Evolutionary conservation across 1,140 invertebrate genomes (phyloP).

Genomic region (Drosophila simulans): DNA sequence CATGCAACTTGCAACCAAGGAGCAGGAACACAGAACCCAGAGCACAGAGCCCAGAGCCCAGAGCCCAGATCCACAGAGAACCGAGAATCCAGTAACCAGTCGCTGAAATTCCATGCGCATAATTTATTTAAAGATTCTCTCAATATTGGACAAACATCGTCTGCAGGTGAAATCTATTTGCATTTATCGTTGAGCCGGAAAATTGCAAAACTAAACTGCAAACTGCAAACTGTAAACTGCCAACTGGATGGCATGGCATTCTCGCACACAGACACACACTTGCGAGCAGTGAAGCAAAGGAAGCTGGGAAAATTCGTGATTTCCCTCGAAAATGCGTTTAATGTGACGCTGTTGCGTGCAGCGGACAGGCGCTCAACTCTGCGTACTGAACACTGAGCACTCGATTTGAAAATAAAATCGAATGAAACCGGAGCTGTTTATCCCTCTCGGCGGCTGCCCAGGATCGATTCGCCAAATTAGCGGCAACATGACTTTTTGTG

Average conservation of each 20-base stretch:
- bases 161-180: constrained; percentile 83
- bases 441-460: background rate
- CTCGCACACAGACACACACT: background rate
- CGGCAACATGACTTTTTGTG: constrained; percentile 63
- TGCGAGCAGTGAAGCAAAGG: constrained; percentile 17
- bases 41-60: constrained; percentile 2
- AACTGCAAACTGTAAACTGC: constrained; percentile 53
- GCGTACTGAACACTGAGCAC: background rate
- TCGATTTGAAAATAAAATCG: constrained; percentile 33
- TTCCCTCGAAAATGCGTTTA: constrained; percentile 64
- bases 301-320: constrained; percentile 58
- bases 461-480: constrained; percentile 62
- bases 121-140: constrained; percentile 79
- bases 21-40: constrained; percentile 12
- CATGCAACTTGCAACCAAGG: constrained; percentile 31
- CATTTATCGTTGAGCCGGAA: constrained; percentile 82
- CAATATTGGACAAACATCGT: constrained; percentile 79
- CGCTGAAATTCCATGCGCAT: constrained; percentile 75
- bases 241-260: constrained; percentile 19
- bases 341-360: constrained; percentile 54
- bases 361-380: constrained; percentile 18
- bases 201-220: constrained; percentile 80
- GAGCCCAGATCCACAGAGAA: background rate
- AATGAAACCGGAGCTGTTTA: constrained; percentile 11
- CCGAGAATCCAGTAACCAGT: background rate